Evolutionary conservation across 2,888 invertebrate genomes (phyloP), one percentile per base, ranked within the genome.

Genomic region (Blera fallax): DNA sequence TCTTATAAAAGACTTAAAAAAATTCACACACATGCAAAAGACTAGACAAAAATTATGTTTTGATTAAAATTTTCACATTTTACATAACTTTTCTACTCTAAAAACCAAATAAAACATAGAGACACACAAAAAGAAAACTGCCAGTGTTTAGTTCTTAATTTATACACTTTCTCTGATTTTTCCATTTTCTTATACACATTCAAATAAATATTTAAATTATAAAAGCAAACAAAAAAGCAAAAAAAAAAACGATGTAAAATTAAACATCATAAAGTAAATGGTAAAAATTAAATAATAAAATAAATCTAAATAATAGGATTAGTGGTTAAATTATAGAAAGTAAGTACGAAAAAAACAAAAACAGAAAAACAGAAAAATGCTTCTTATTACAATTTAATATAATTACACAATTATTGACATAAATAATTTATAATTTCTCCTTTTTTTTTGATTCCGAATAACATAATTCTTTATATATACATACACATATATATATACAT

Each of bases 401-500:
- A 29, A 76, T 65, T 65, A 43, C 14, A 65, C 56, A 56, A 54
- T 24, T 40, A 60, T 56, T 29, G 24, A 32, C 32, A 50, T 18
- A 37, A 43, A 60, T 52, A 37, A 67, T 76, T 67, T 58, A 50
- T 43, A 62, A 27, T 18, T n/a, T 29, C 14, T 37, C 52, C 18
- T 60, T 21, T 29, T 62, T 48, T 70, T 45, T 60, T 16, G n/a
- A 70, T 56, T 40, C 29, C 14, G 21, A 62, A 32, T 40, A 21
- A 70, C 7, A 43, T 70, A 58, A 29, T 40, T 69, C 40, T 50
- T 21, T 18, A 40, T 50, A 50, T 73, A 62, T 52, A 50, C 37
- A 34, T 21, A 54, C 40, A 50, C n/a, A 16, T 62, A 56, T 78
- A 70, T 78, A 70, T 78, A 62, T 72, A 78, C 52, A 72, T 43